phyloP scores from a whole-genome alignment of 2,113 vertebrate genomes.

The Podiceps cristatus region DNA sequence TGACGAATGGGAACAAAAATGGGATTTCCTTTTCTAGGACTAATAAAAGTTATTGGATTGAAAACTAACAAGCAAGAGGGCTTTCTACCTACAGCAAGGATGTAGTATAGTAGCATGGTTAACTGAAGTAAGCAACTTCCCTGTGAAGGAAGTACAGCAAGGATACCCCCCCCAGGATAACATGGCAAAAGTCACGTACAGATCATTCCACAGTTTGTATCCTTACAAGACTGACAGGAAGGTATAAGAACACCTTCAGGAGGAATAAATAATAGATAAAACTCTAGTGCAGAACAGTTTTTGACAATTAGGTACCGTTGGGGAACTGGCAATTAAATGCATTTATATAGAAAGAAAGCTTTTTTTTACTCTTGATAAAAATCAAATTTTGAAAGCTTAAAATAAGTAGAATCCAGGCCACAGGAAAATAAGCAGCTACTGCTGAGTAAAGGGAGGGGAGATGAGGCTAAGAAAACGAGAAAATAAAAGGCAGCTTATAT shows the following conservation, averaged over 20 bases:
- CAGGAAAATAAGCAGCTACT: background rate
- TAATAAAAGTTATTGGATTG: background rate
- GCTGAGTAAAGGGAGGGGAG: background rate
- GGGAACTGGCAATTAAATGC: background rate
- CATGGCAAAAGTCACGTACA: background rate
- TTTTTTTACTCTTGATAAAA: background rate
- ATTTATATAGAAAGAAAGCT: background rate
- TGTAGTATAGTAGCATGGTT: accelerated
- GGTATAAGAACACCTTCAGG: background rate
- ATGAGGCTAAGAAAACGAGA: background rate
- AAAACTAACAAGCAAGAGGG: background rate
- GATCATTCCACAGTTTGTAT: background rate
- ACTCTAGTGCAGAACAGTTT: background rate
- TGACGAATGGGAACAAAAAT: background rate
- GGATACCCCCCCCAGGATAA: background rate
- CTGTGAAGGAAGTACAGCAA: background rate
- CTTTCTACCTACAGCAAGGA: background rate
- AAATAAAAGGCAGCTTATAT: background rate
- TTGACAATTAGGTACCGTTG: background rate
- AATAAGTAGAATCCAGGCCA: background rate
- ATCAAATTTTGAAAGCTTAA: background rate
- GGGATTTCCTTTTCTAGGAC: background rate
- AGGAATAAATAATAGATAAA: background rate
- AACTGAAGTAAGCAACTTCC: background rate
- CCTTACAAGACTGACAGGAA: background rate